Base-by-base conservation (phyloP, 2,888 invertebrate species). In the Polydrusus pterygomalis region DNA sequence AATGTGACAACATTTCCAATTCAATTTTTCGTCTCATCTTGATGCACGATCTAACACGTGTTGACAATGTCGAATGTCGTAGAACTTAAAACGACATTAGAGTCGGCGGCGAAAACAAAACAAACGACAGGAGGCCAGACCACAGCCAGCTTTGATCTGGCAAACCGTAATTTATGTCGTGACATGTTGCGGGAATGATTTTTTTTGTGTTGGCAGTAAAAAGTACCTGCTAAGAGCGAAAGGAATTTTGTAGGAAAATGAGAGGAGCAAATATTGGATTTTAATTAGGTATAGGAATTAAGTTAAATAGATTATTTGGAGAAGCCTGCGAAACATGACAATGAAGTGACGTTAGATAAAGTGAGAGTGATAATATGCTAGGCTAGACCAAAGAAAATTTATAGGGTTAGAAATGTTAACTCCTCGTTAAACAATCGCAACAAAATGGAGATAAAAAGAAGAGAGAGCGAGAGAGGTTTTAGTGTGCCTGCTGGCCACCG, bases 31-130 rank as follows among this genome's bases (percentile, higher is more conserved):
- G 25, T 70, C 51, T 40, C 67, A 38, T 18, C 74, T 78, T 81
- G 82, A 82, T 81, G 79, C 81, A 81, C 80, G 81, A 82, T 81
- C 81, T 79, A 82, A 82, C 82, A 82, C 78, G 82, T 82, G 81
- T 82, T 81, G 81, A 82, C 82, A 82, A 78, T 80, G 79, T 80
- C 79, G 80, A 80, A 81, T 78, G 76, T 75, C 49, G 70, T 62
- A 62, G 65, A 65, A 54, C 63, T 73, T 38, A 58, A 60, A 58
- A 25, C 77, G 69, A 77, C 74, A 68, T 67, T 15, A 60, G 49
- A 74, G 71, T 49, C 78, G 76, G 75, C 75, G 71, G 72, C 75
- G 69, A 68, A 77, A 79, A 77, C 77, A 77, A 80, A 80, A 78
- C 77, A 78, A 78, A 75, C 69, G 75, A 70, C 68, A n/a, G 54